Evolutionary conservation across 2,113 vertebrate species (phyloP), one percentile per base, ranked within the genome.

Genomic region (Beaufortia kweichowensis): DNA sequence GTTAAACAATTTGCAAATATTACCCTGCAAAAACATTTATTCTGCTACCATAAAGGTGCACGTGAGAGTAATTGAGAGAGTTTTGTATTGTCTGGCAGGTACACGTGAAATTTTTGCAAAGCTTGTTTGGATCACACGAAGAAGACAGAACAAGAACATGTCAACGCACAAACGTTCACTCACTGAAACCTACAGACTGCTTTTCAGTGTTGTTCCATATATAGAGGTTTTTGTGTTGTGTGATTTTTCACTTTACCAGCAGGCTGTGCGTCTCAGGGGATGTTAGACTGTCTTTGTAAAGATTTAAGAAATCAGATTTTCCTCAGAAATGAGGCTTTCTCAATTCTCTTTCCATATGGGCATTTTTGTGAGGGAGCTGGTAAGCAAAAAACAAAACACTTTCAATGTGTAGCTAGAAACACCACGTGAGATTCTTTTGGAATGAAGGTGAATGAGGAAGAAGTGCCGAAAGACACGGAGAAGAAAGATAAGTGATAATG

Each of bases 401-500:
- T 55, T 35, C 48, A 35, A 55, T 15, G 15, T 23, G 66, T 55
- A 35, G 48, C n/a, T 69, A 12, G 66, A 33, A 23, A 69, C 29
- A 6, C 10, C 50, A 72, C 41, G 53, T 43, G 23, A 72, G 23
- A 59, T 14, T 59, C 43, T 59, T 17, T 21, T 67, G 33, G 28
- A 21, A 24, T 5, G 26, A 28, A 33, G 12, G 7, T 35, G 14
- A 63, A 28, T 17, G 53, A 12, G 46, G 61, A 21, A 24, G 29
- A 48, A 50, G 35, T 6, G 17, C 31, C 23, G 15, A 23, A 14
- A 11, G 41, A 24, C 7, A 26, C 33, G 63, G 14, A 53, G 33
- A 71, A 46, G 67, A 71, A 48, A 33, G 28, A 14, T 35, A 33
- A 28, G 43, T 67, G 69, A 74, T 81, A 81, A 81, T 78, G 56